Evolutionary conservation across 2,888 invertebrate species (phyloP), one percentile per base, ranked within the genome.

Genomic region (Thecocarcelia acutangulata): DNA sequence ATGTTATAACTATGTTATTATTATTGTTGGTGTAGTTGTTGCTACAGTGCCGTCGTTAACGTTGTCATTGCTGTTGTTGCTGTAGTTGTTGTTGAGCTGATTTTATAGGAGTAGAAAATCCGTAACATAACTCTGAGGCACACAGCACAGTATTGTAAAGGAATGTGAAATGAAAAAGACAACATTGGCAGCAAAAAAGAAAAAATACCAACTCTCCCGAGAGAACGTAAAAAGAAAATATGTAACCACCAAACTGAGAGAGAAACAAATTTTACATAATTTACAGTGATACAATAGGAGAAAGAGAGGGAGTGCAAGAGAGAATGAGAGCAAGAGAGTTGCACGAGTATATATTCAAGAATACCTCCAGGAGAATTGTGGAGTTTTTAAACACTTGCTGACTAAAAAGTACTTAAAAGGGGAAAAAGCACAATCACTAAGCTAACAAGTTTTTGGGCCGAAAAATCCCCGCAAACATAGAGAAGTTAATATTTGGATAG

Each of bases 131-230:
- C 17, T 50, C 52, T 17, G 6, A 24, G 24, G 56, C 56, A 72
- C 28, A 64, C 61, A 63, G 46, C 66, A 46, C 66, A 48, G 56
- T 58, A 4, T 69, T 68, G 72, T 68, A 79, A 79, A 66, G 78
- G 78, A 79, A 79, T 79, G 72, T 79, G 46, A 73, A 66, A 72
- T 66, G 33, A 72, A 72, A 33, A 66, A 59, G 40, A 40, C 61
- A 76, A 76, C 54, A 69, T 46, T 61, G 21, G 15, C 52, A 19
- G 15, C 19, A 28, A 13, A 61, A 76, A 46, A 37, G 19, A 13
- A 61, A 76, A 46, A 37, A 17, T 12, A 19, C 21, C 12, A 33
- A 44, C 33, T 63, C 61, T 69, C 61, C 15, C 28, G 19, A 54
- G 40, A 61, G 52, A 1, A 13, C 24, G 8, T 19, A 8, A 54